Evolutionary conservation across 2,888 invertebrate species (phyloP).

Genomic region (Aphidius colemani): DNA sequence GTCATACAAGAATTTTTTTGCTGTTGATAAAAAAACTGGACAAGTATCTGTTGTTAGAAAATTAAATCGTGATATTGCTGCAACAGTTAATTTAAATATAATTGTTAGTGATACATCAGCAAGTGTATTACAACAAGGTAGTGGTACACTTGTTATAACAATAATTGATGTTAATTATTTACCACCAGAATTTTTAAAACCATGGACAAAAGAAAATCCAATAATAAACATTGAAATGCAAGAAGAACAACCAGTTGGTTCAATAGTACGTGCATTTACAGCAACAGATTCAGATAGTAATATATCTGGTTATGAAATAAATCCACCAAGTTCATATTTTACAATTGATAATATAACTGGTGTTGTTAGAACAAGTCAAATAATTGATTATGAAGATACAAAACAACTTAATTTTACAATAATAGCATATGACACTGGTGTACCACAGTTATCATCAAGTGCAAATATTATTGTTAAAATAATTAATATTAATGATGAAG

Average conservation of each 20-base stretch:
- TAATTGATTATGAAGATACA: constrained; percentile 83
- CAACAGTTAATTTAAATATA: constrained; percentile 78
- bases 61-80: constrained; percentile 72
- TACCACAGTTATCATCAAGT: constrained; percentile 79
- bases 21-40: constrained; percentile 67
- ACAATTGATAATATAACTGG: constrained; percentile 81
- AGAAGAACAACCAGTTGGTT: constrained; percentile 83
- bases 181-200: constrained; percentile 69
- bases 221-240: constrained; percentile 70
- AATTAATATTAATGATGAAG: constrained; percentile 85
- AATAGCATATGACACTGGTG: constrained; percentile 83
- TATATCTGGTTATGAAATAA: constrained; percentile 75
- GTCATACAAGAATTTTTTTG: constrained; percentile 68
- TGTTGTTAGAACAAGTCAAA: constrained; percentile 74
- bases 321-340: constrained; percentile 77
- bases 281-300: constrained; percentile 85
- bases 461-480: constrained; percentile 79
- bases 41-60: constrained; percentile 69
- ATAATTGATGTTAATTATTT: constrained; percentile 67
- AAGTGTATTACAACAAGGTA: constrained; percentile 74
- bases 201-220: constrained; percentile 73
- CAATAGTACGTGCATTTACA: constrained; percentile 75
- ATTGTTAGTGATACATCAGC: constrained; percentile 83
- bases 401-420: constrained; percentile 79
- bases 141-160: constrained; percentile 69